A percentile compares a stretch with the other conserved stretches of the same genome.
Conservation (phyloP, 2,797 vertebrate genomes). For the Lagorchestes hirsutus region DNA sequence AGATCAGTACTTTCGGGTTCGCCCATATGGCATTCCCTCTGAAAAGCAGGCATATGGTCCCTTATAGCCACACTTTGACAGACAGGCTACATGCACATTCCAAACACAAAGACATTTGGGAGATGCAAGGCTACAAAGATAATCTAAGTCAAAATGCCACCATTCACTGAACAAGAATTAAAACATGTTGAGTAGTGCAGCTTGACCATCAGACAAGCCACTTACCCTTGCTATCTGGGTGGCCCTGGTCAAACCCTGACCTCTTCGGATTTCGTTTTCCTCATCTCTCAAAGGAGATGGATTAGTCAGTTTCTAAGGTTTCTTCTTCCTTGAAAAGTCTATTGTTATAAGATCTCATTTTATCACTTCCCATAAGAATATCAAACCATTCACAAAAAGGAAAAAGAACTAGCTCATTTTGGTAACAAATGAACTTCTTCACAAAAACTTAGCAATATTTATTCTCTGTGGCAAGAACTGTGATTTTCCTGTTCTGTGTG, state of each 20-base stretch:
- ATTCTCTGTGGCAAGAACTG: not conserved
- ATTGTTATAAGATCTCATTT: not conserved
- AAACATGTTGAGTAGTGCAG: not conserved
- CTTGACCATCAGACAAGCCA: not conserved
- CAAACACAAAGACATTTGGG: not conserved
- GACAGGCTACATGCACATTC: not conserved
- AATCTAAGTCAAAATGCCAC: conserved; percentile 5
- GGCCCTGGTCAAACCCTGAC: not conserved
- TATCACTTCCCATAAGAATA: not conserved
- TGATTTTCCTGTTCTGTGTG: not conserved
- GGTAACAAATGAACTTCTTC: not conserved
- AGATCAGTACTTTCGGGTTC: not conserved
- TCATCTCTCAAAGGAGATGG: not conserved
- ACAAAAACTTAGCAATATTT: not conserved
- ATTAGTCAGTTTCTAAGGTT: not conserved
- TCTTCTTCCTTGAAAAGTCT: not conserved
- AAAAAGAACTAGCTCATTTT: not conserved
- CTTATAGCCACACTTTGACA: not conserved
- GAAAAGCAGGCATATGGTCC: not conserved
- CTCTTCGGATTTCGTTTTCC: not conserved
- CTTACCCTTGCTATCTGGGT: not conserved
- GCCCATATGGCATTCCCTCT: conserved; percentile 1
- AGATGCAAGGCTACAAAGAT: not conserved
- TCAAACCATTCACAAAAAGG: not conserved
- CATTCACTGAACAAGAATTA: not conserved